Conservation (phyloP, 2,113 vertebrate species). For the Erpornis zantholeuca region DNA sequence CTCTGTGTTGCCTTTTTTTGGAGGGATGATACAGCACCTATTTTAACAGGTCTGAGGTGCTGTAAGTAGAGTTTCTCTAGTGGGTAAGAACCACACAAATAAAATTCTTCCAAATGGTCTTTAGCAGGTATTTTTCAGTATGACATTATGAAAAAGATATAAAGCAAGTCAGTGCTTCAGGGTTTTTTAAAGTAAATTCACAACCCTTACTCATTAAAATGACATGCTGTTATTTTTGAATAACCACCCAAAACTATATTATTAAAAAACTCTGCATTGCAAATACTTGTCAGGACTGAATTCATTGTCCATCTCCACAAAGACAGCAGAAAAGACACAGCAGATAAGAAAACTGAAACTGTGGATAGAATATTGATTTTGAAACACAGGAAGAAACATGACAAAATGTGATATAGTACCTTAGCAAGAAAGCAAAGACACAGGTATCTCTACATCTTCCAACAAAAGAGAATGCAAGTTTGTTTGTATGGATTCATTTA, state of each 20-base stretch:
- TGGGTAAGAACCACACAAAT: neutral
- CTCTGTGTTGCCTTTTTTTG: neutral
- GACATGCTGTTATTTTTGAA: neutral
- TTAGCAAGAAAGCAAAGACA: neutral
- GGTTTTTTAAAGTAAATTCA: neutral
- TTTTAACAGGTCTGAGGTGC: neutral
- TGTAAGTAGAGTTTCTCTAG: neutral
- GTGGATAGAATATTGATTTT: constrained; percentile 23
- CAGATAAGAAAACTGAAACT: constrained; percentile 13
- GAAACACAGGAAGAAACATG: constrained; percentile 3
- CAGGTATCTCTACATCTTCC: neutral
- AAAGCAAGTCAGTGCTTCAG: neutral
- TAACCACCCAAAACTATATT: neutral
- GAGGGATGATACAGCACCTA: neutral
- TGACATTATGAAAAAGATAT: neutral
- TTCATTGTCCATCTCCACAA: neutral
- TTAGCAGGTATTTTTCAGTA: neutral
- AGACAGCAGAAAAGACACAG: neutral
- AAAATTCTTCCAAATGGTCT: neutral
- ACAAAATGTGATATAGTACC: neutral
- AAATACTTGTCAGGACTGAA: neutral
- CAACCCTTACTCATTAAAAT: neutral
- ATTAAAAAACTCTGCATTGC: neutral
- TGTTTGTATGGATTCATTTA: neutral
- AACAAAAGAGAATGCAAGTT: neutral